Base-by-base conservation (phyloP, 2,113 vertebrate genomes). In the Aegypius monachus region DNA sequence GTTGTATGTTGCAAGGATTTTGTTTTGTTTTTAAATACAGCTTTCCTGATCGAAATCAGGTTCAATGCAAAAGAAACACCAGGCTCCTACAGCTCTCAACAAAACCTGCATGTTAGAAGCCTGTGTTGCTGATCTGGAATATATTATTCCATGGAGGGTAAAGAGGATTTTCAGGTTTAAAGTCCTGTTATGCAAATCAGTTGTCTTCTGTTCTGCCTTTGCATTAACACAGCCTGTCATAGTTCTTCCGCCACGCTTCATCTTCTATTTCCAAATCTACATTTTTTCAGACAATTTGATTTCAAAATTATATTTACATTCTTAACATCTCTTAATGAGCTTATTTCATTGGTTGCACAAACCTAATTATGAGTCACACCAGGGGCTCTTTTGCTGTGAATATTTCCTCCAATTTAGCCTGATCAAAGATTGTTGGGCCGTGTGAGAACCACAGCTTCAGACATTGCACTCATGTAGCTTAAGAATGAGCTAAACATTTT, bases 241-340 rank as follows among this genome's bases (percentile, higher is more conserved):
- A 56, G 90, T 86, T 86, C 68, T 94, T 97, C 86, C 0, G 2
- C 75, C 56, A 87, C 7, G 52, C 79, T 95, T 95, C 68, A 71
- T 95, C 92, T 93, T 95, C 65, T 96, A 31, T 89, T 97, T 96
- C 95, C 74, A 95, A 96, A 96, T 52, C 63, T 95, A 78, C 50
- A 62, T 98, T 97, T 96, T 95, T 97, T 97, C 62, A 47, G 92
- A 82, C 92, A 93, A 97, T 96, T 98, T 95, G 63, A 82, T 96
- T 98, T 96, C 80, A 93, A 98, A 97, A 96, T 97, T 85, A 47
- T 95, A 88, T 95, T 97, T 97, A 85, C 79, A 95, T 95, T 96
- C 91, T 93, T 92, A 96, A 96, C 58, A 45, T 96, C 34, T 82
- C n/a, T 94, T 96, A 97, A 97, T 96, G 93, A 98, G 92, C 84